Percentiles rank a stretch among this genome's conserved stretches.
These are phyloP conservation scores for Aromia moschata DNA, from an alignment of 2,888 invertebrate species.

Conservation along the genomic window DNA sequence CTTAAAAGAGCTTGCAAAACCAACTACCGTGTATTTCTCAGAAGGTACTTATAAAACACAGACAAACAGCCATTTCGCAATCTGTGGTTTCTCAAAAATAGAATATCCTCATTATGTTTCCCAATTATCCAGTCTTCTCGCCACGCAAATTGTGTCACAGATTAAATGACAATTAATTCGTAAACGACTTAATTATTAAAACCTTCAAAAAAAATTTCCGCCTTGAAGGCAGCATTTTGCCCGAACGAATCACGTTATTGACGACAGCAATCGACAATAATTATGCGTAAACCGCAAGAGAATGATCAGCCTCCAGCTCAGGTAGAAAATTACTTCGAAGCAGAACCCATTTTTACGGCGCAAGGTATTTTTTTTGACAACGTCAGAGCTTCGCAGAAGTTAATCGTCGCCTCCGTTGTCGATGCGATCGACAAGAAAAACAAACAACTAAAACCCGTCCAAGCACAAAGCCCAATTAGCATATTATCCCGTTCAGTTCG, in stretches of 20 bases:
- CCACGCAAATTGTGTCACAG: too few species aligned
- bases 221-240: background rate
- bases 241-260: background rate
- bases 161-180: too few species aligned
- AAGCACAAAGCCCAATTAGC: slow-evolving; percentile 1
- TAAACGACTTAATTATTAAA: too few species aligned
- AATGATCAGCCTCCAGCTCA: background rate
- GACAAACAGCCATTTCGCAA: too few species aligned
- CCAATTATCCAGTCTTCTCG: too few species aligned
- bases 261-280: background rate
- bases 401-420: background rate
- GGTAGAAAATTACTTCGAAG: slow-evolving; percentile 2
- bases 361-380: slow-evolving; percentile 1
- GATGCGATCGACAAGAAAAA: background rate
- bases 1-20: too few species aligned
- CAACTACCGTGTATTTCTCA: too few species aligned
- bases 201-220: too few species aligned
- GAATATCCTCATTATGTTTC: too few species aligned
- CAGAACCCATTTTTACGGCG: background rate
- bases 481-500: slow-evolving; percentile 1
- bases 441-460: background rate
- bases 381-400: background rate
- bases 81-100: too few species aligned
- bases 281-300: background rate
- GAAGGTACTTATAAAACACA: too few species aligned